These are phyloP conservation scores for Aromia moschata DNA, from an alignment of 2,888 invertebrate species.

Conservation along the genomic window DNA sequence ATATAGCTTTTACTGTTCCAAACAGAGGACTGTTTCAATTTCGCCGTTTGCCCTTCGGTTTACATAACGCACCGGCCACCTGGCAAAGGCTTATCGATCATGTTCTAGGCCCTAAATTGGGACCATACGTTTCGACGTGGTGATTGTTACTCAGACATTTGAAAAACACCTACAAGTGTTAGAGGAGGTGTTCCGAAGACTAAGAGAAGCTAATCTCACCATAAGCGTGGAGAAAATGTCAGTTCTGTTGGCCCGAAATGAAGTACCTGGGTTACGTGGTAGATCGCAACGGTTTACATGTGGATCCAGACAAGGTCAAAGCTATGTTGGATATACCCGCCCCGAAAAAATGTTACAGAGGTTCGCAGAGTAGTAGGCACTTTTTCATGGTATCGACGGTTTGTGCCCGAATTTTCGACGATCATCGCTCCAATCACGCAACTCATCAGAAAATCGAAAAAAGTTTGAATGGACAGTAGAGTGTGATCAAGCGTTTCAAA, in stretches of 20 bases:
- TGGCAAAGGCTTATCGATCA: slow-evolving; percentile 44
- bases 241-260: slow-evolving; percentile 27
- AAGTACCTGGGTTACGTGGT: slow-evolving; percentile 36
- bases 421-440: background rate
- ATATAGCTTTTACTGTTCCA: slow-evolving; percentile 49
- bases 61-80: slow-evolving; percentile 44
- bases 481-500: background rate
- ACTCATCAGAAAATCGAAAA: background rate
- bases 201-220: slow-evolving; percentile 39
- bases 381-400: background rate
- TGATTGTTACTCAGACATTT: slow-evolving; percentile 39
- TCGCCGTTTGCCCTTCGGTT: slow-evolving; percentile 44
- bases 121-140: slow-evolving; percentile 43
- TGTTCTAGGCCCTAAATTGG: slow-evolving; percentile 40
- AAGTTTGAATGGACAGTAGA: background rate
- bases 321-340: slow-evolving; percentile 29
- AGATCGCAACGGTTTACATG: slow-evolving; percentile 21
- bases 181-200: slow-evolving; percentile 38
- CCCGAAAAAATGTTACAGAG: slow-evolving; percentile 34
- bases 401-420: background rate
- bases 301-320: slow-evolving; percentile 32
- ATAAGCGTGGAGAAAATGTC: slow-evolving; percentile 35
- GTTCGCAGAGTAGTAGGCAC: slow-evolving; percentile 35
- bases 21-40: slow-evolving; percentile 46
- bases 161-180: slow-evolving; percentile 37